Percentiles rank a stretch among this genome's conserved stretches.
These are phyloP conservation scores for Pipistrellus nathusii DNA, from an alignment of 2,797 vertebrate genomes.

Conservation along the genomic window DNA sequence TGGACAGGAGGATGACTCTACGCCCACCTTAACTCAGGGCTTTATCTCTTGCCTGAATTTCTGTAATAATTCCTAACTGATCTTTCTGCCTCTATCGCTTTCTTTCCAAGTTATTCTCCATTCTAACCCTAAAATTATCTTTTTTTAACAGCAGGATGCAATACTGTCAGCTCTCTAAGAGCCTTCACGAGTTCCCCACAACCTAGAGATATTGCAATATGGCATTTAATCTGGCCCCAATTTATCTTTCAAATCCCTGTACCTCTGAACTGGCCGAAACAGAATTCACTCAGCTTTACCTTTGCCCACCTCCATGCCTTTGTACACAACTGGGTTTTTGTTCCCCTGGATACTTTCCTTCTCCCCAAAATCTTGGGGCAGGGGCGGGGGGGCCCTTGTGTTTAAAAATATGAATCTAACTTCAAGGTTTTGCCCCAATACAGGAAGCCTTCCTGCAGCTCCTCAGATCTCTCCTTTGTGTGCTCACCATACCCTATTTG, in stretches of 20 bases:
- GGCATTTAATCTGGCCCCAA: background rate
- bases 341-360: slow-evolving; percentile 28
- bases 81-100: background rate
- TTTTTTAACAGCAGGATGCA: background rate
- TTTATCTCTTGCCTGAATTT: slow-evolving; percentile 28
- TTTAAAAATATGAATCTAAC: slow-evolving; percentile 50
- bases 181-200: background rate
- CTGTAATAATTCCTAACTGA: background rate
- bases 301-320: background rate
- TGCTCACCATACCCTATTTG: background rate
- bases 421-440: slow-evolving; percentile 25
- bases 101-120: slow-evolving; percentile 36
- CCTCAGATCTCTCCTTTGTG: background rate
- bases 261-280: background rate
- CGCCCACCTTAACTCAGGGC: background rate
- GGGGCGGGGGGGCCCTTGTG: background rate
- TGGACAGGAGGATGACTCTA: background rate
- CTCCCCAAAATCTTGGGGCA: slow-evolving; percentile 16
- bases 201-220: background rate
- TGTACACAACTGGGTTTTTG: background rate
- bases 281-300: background rate
- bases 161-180: slow-evolving; percentile 13
- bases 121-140: slow-evolving; percentile 27
- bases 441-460: slow-evolving; percentile 7
- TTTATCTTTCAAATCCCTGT: background rate